Percentiles rank a stretch among this genome's conserved stretches.
Evolutionary conservation across 2,113 vertebrate species (phyloP).

Genomic region (Albula glossodonta): DNA sequence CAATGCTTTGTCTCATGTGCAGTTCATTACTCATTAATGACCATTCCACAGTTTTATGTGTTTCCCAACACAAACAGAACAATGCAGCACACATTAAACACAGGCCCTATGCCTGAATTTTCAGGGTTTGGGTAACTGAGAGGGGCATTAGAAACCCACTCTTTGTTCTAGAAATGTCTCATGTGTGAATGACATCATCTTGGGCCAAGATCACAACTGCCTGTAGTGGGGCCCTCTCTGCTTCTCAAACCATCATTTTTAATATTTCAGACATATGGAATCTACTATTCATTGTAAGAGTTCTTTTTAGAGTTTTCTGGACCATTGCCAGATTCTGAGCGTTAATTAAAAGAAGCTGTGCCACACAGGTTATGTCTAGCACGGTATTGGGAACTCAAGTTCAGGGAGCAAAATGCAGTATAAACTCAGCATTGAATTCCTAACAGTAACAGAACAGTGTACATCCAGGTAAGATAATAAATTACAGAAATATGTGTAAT

Average conservation of each 20-base stretch:
- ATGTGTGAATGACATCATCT: conserved; percentile 19
- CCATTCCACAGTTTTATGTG: background rate
- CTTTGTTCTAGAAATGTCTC: conserved; percentile 4
- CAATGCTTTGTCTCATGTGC: background rate
- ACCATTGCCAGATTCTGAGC: background rate
- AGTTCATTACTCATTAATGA: background rate
- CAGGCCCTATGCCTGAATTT: background rate
- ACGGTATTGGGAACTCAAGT: too few species aligned
- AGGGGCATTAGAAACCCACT: background rate
- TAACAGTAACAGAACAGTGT: background rate
- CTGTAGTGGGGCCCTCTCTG: background rate
- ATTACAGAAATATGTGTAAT: background rate
- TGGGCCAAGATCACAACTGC: background rate
- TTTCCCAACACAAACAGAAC: conserved; percentile 5
- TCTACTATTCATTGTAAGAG: background rate
- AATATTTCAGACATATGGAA: conserved; percentile 14
- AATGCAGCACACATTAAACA: background rate
- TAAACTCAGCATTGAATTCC: background rate
- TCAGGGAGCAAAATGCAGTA: background rate
- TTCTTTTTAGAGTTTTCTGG: background rate
- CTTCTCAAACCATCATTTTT: background rate
- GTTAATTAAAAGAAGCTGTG: background rate
- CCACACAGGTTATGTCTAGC: background rate
- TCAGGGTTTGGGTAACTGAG: background rate
- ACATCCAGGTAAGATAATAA: background rate